Evolutionary conservation across 1,140 invertebrate genomes (phyloP).

Genomic region (Drosophila pectinifera): DNA sequence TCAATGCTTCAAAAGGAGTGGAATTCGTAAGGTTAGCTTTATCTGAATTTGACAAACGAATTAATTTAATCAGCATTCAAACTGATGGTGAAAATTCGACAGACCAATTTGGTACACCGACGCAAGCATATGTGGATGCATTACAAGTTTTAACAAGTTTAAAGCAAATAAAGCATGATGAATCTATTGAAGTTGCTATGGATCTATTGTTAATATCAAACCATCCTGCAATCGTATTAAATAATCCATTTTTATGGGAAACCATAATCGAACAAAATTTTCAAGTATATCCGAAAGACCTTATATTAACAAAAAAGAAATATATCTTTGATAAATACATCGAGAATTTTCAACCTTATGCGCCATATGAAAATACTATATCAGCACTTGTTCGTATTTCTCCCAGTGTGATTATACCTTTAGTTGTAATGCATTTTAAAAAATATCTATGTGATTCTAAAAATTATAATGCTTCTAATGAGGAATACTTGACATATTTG

Average conservation of each 20-base stretch:
- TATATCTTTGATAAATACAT: constrained; percentile 45
- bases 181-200: constrained; percentile 86
- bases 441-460: constrained; percentile 88
- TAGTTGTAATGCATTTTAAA: constrained; percentile 85
- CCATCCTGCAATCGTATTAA: constrained; percentile 87
- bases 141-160: constrained; percentile 63
- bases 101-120: constrained; percentile 84
- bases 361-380: constrained; percentile 88
- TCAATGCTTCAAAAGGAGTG: constrained; percentile 34
- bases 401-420: constrained; percentile 88
- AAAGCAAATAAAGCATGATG: constrained; percentile 85
- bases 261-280: constrained; percentile 60
- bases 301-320: constrained; percentile 55
- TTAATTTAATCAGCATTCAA: constrained; percentile 87
- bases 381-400: constrained; percentile 88
- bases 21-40: constrained; percentile 85
- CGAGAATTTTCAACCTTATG: constrained; percentile 57
- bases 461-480: constrained; percentile 91
- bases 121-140: constrained; percentile 74
- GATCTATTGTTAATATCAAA: constrained; percentile 89
- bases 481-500: constrained; percentile 95
- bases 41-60: constrained; percentile 87
- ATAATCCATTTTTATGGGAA: constrained; percentile 83
- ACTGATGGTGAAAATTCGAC: constrained; percentile 78
- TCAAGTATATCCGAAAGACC: constrained; percentile 53